Evolutionary conservation across 2,797 vertebrate genomes (phyloP).

Genomic region (Urosaurus nigricauda): DNA sequence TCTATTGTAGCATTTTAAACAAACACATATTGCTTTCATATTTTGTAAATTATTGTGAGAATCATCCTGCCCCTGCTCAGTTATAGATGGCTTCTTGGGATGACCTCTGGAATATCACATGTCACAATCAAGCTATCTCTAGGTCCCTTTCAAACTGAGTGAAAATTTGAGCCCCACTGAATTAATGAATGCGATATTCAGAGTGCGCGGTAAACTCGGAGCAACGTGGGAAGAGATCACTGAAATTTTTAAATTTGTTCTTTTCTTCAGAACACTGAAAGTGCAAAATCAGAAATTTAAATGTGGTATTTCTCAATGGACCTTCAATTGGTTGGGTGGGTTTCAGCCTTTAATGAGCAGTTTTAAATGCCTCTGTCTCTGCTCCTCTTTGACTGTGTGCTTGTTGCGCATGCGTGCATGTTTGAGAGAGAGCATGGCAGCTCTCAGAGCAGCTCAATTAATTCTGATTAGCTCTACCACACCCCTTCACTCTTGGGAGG

Average conservation of each 20-base stretch:
- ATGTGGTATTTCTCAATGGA: conserved; percentile 22
- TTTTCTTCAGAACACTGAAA: conserved; percentile 18
- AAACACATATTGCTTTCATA: background rate
- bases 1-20: too few species aligned
- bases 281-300: conserved; percentile 17
- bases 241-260: background rate
- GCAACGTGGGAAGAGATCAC: background rate
- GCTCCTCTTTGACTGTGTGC: background rate
- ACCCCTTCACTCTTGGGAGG: conserved; percentile 26
- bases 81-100: too few species aligned
- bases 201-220: background rate
- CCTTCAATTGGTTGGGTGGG: conserved; percentile 14
- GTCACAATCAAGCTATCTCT: background rate
- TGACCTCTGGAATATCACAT: background rate
- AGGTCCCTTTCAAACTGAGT: background rate
- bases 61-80: too few species aligned
- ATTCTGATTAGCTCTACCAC: conserved; percentile 45
- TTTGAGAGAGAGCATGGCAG: conserved; percentile 6
- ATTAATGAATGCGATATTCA: background rate
- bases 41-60: conserved; percentile 1
- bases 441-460: conserved; percentile 40
- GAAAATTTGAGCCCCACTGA: background rate
- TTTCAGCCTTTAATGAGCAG: conserved; percentile 43
- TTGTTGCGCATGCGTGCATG: background rate
- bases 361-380: conserved; percentile 10